phyloP scores from a whole-genome alignment of 2,113 vertebrate species.

The Xenotilapia caudafasciata region DNA sequence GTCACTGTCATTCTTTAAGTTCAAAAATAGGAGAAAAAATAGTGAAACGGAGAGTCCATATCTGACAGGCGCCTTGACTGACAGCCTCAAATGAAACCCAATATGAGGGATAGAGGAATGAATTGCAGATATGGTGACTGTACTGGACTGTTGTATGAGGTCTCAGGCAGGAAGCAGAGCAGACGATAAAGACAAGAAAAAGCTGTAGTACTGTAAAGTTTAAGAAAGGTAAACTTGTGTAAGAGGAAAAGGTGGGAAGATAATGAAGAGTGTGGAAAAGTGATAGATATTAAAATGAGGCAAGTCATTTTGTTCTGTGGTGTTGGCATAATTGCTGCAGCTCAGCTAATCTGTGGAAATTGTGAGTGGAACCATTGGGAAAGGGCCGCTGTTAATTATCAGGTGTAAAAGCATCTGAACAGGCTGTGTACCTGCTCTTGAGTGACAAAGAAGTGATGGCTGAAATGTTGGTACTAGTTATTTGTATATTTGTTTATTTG shows the following conservation, averaged over 20 bases:
- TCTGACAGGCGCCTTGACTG: constrained; percentile 64
- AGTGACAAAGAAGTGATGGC: background rate
- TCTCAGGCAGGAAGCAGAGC: background rate
- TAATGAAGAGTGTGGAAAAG: background rate
- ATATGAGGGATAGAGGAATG: constrained; percentile 48
- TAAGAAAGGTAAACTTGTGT: background rate
- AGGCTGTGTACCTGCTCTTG: background rate
- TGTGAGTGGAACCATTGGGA: background rate
- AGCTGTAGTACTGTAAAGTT: background rate
- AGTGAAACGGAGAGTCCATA: constrained; percentile 53
- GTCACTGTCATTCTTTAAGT: constrained; percentile 50
- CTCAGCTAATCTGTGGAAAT: background rate
- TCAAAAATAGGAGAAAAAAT: constrained; percentile 39
- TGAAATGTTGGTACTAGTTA: background rate
- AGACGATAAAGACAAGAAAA: background rate
- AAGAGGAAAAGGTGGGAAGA: background rate
- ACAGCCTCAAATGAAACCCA: constrained; percentile 68
- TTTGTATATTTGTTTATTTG: background rate
- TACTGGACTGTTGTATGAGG: constrained; percentile 10
- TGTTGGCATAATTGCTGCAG: background rate
- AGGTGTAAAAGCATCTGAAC: background rate
- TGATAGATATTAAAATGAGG: background rate
- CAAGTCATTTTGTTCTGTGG: background rate
- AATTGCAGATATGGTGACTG: constrained; percentile 56
- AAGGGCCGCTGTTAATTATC: background rate